Base-by-base conservation (phyloP, 1,140 invertebrate species). In the Druon quercuslanigerum region DNA sequence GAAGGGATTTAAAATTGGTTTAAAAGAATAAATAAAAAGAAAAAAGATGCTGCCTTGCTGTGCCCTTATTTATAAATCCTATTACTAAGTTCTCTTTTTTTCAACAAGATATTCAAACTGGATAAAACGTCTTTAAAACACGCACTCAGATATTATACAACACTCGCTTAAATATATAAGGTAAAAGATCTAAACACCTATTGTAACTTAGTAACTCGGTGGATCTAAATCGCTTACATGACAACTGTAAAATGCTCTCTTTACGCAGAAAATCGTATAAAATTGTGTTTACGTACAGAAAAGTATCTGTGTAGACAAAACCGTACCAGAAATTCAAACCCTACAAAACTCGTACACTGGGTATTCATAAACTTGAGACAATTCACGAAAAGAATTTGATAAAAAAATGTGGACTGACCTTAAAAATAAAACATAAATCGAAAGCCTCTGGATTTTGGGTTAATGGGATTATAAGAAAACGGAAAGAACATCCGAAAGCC, bases 131-230 rank as follows among this genome's bases (percentile, higher is more conserved):
- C 70, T 76, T 52, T 46, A 50, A 50, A 77, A 50, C 73, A 80
- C 46, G 4, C 46, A 46, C 73, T 54, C 75, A 75, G 72, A 71
- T 81, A 14, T 71, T 82, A 50, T 78, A 33, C 66, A 78, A 75
- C 75, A 50, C 78, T 56, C 57, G 57, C 72, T 72, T 74, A 71
- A 73, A 79, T 51, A 50, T 56, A 70, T 72, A 51, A 14, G 50
- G 52, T 73, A 79, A 71, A 52, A 76, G 16, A 51, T 76, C 51
- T 78, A 13, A 73, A 17, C 71, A 57, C n/a, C 25, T 74, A 76
- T 77, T 81, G 80, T 86, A 87, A 88, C 87, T 89, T 85, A 88
- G 87, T 87, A 88, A 87, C 84, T 86, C 82, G 82, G 72, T 72
- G 3, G 57, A 78, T 82, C 81, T 77, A 75, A 81, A 76, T 78